Evolutionary conservation across 2,888 invertebrate species (phyloP), one percentile per base, ranked within the genome.

Genomic region (Mythimna lalbum): DNA sequence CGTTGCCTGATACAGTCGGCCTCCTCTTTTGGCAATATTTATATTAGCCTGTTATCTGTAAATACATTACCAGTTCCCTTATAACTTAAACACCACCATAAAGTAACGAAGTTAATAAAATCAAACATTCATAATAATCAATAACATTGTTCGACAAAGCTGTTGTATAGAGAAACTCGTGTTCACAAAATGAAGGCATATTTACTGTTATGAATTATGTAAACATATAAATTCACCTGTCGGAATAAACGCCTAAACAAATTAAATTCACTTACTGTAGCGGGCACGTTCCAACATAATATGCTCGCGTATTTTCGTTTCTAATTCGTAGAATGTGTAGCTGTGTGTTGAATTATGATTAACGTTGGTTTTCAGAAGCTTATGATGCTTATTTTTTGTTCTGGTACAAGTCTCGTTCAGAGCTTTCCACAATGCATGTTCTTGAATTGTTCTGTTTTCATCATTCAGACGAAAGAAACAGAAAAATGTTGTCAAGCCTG

Each of bases 161-260:
- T 57, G 47, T 76, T 47, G 43, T 52, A 61, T 64, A 39, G 17
- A 12, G 43, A 19, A n/a, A 2, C 27, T 31, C 53, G 52, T 61
- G 81, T 76, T 81, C 27, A 36, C 53, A 36, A 61, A 73, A 68
- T 49, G n/a, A 31, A 67, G 56, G 52, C 56, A 61, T 68, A 75
- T 65, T 81, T 61, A 62, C 59, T 50, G 69, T 77, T 76, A 78
- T 82, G 74, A 79, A 82, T 78, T 66, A 79, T 79, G 66, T 67
- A 73, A 79, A 79, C 50, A 79, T 66, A 79, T 73, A 82, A 78
- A 72, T 80, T 63, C 68, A 71, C 84, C 67, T 71, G 86, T 85
- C 84, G 49, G 77, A 72, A 66, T 49, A 73, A 77, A 73, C 63
- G 74, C 52, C 47, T 53, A 56, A 75, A 77, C 74, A 81, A 75